phyloP scores from a whole-genome alignment of 2,888 invertebrate species.

The Drosophila quinaria region DNA sequence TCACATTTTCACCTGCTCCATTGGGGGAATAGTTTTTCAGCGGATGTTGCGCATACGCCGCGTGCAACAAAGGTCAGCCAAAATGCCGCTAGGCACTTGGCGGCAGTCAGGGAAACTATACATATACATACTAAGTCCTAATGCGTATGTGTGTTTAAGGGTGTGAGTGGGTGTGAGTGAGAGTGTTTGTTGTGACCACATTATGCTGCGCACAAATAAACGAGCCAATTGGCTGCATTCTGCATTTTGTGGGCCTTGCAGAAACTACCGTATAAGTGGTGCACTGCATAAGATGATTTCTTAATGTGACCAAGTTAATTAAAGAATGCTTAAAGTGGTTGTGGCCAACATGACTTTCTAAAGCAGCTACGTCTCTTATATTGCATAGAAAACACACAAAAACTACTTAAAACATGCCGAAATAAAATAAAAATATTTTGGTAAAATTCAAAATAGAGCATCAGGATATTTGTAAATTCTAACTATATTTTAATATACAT shows the following conservation, averaged over 20 bases:
- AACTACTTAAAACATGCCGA: neutral
- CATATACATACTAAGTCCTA: neutral
- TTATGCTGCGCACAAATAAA: slow-evolving; percentile 44
- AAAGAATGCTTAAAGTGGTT: slow-evolving; percentile 2
- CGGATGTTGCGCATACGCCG: slow-evolving; percentile 73
- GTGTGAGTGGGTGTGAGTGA: slow-evolving; percentile 4
- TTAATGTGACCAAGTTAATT: slow-evolving; percentile 26
- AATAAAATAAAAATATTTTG: neutral
- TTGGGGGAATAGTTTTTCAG: slow-evolving; percentile 26
- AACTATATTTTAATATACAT: too few relatives aligned
- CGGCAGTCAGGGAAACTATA: slow-evolving; percentile 33
- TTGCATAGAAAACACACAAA: neutral
- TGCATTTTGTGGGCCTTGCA: slow-evolving; percentile 38
- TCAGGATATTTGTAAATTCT: neutral
- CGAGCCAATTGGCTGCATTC: slow-evolving; percentile 49
- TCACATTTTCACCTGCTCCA: slow-evolving; percentile 19
- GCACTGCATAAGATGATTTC: slow-evolving; percentile 19
- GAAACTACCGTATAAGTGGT: slow-evolving; percentile 25
- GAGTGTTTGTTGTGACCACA: slow-evolving; percentile 33
- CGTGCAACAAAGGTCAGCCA: slow-evolving; percentile 64
- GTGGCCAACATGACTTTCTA: neutral
- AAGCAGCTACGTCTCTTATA: neutral
- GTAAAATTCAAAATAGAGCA: neutral
- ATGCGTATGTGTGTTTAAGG: slow-evolving; percentile 5
- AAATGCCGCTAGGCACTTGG: slow-evolving; percentile 59